These are phyloP conservation scores for Agrypnus murinus DNA, from an alignment of 2,888 invertebrate genomes.

Conservation along the genomic window DNA sequence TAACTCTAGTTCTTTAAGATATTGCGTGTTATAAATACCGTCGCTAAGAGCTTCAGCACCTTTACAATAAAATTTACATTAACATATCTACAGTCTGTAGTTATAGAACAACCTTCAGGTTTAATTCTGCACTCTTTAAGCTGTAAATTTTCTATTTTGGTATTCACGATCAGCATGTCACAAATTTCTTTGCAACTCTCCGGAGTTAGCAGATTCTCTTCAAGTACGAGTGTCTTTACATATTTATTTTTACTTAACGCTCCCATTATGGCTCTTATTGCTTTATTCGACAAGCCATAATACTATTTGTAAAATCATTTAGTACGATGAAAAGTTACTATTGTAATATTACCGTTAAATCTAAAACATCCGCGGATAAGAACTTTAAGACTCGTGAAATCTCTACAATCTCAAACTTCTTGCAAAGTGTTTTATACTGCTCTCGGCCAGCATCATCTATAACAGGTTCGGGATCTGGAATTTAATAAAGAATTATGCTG, in stretches of 20 bases:
- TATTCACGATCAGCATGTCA: constrained; percentile 68
- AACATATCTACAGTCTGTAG: not conserved
- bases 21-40: constrained; percentile 65
- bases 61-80: constrained; percentile 27
- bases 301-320: constrained; percentile 58
- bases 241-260: constrained; percentile 66
- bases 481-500: not conserved
- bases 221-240: constrained; percentile 64
- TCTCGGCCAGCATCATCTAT: constrained; percentile 65
- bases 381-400: constrained; percentile 64
- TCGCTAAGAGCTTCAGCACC: constrained; percentile 68
- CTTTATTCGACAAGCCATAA: constrained; percentile 66
- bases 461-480: constrained; percentile 58
- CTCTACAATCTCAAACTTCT: constrained; percentile 67
- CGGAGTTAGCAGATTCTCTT: constrained; percentile 70
- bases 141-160: constrained; percentile 64
- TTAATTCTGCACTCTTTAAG: constrained; percentile 71
- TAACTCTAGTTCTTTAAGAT: constrained; percentile 68
- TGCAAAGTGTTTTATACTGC: constrained; percentile 67
- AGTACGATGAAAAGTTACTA: too few relatives aligned
- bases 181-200: constrained; percentile 67
- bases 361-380: constrained; percentile 60
- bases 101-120: constrained; percentile 57
- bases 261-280: constrained; percentile 66
- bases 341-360: constrained; percentile 66